Evolutionary conservation across 2,888 invertebrate species (phyloP).

Genomic region (Candidula unifasciata): DNA sequence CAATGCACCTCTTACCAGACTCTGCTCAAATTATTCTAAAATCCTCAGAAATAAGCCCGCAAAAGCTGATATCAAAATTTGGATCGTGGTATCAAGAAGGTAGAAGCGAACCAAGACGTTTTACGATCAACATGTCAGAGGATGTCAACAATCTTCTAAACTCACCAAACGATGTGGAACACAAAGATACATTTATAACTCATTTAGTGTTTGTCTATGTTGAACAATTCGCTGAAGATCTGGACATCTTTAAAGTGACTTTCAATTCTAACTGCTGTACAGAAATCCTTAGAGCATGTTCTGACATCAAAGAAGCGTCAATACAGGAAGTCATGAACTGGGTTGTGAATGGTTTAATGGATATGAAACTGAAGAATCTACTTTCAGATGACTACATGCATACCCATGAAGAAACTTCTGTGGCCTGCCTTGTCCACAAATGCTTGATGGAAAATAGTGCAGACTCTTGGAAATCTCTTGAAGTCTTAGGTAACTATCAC

Average conservation of each 20-base stretch:
- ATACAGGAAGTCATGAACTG: constrained; percentile 45
- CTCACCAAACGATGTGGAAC: not conserved
- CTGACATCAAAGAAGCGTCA: not conserved
- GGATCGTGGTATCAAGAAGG: constrained; percentile 51
- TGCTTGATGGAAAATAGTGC: too few relatives aligned
- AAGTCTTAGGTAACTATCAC: too few relatives aligned
- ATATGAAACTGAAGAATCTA: constrained; percentile 26
- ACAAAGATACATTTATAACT: constrained; percentile 22
- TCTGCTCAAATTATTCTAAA: constrained; percentile 42
- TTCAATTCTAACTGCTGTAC: constrained; percentile 45
- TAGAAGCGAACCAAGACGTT: constrained; percentile 53
- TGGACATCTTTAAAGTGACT: constrained; percentile 46
- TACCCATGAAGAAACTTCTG: not conserved
- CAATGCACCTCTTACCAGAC: not conserved
- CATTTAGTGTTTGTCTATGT: constrained; percentile 51
- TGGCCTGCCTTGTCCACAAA: not conserved
- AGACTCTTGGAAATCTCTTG: too few relatives aligned
- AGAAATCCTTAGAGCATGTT: constrained; percentile 5
- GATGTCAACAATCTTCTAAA: constrained; percentile 33
- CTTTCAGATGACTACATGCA: not conserved
- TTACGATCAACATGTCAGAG: constrained; percentile 54
- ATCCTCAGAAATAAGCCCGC: constrained; percentile 38
- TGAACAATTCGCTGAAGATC: constrained; percentile 46
- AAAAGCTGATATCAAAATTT: constrained; percentile 48
- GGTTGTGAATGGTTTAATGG: constrained; percentile 18